Base-by-base conservation (phyloP, 2,797 vertebrate species). In the Petrocephalus sullivani region DNA sequence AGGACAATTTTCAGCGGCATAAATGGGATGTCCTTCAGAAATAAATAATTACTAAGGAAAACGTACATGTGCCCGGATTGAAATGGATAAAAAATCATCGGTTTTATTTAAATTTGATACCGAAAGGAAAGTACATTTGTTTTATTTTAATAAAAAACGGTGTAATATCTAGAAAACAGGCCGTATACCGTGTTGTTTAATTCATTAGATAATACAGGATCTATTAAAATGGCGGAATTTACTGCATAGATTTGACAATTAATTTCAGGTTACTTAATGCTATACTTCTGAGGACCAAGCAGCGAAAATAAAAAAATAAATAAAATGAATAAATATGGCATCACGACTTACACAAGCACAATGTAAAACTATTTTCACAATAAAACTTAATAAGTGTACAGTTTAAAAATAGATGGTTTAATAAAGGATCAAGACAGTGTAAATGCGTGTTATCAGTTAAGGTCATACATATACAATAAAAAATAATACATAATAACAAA, bases 371-470 rank as follows among this genome's bases (percentile, higher is more conserved):
- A 49, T 81, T 81, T 19, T 81, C 46, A 49, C 75, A 81, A 49
- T 81, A 46, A 49, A 49, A 81, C 41, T 78, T 81, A 46, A 49
- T 81, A 46, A 41, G 16, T 19, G 37, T 81, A n/a, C 75, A 49
- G 41, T 81, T 81, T 81, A 81, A 46, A 81, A 81, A 81, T 49
- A 49, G 75, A 49, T 49, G 19, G 75, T 81, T 81, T 81, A 81
- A 49, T 81, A 81, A n/a, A 49, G 41, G 19, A n/a, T 46, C 75
- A 81, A 41, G 16, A 81, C 16, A 81, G 75, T 19, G 33, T 41
- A 41, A 78, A 78, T 78, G 37, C 37, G 37, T 78, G 33, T 41
- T 78, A 75, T 64, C 67, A 41, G 33, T 41, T 46, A 78, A 46
- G 19, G 8, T n/a, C 37, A 49, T 81, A 81, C 41, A 81, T n/a